phyloP scores from a whole-genome alignment of 2,888 invertebrate genomes.

The Volucella bombylans region DNA sequence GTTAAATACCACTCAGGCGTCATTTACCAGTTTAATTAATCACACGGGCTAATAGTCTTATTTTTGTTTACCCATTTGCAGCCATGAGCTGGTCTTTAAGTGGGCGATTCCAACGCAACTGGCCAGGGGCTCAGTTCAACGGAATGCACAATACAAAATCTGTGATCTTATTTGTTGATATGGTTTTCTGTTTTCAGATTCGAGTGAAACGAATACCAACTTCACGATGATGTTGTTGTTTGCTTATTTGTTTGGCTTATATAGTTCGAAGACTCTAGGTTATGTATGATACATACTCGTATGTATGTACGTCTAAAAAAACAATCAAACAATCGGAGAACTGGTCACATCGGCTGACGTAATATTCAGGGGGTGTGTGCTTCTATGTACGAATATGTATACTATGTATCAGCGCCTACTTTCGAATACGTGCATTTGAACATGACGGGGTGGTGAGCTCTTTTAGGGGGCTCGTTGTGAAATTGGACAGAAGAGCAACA shows the following conservation, averaged over 20 bases:
- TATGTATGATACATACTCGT: not conserved
- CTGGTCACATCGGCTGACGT: slow-evolving; percentile 33
- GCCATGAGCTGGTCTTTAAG: slow-evolving; percentile 32
- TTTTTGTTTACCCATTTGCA: slow-evolving; percentile 52
- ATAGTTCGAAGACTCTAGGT: slow-evolving; percentile 27
- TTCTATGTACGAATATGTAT: not conserved
- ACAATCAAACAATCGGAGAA: slow-evolving; percentile 20
- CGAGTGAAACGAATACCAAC: slow-evolving; percentile 13
- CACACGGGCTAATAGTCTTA: slow-evolving; percentile 47
- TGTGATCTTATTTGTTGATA: slow-evolving; percentile 30
- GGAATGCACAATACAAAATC: slow-evolving; percentile 37
- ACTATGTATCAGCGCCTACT: not conserved
- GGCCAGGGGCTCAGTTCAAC: slow-evolving; percentile 13
- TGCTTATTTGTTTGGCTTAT: slow-evolving; percentile 41
- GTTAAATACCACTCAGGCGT: slow-evolving; percentile 1
- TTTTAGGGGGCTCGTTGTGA: slow-evolving; percentile 14
- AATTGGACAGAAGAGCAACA: not conserved
- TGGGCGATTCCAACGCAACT: slow-evolving; percentile 20
- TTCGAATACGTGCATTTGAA: slow-evolving; percentile 22
- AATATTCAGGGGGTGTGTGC: slow-evolving; percentile 45
- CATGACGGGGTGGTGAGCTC: slow-evolving; percentile 27
- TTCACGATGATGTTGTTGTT: slow-evolving; percentile 55
- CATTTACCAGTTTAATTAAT: slow-evolving; percentile 49
- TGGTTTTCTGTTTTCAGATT: slow-evolving; percentile 18
- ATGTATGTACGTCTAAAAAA: not conserved